These are phyloP conservation scores for Microtus richardsoni DNA, from an alignment of 2,113 vertebrate genomes.

Conservation along the genomic window DNA sequence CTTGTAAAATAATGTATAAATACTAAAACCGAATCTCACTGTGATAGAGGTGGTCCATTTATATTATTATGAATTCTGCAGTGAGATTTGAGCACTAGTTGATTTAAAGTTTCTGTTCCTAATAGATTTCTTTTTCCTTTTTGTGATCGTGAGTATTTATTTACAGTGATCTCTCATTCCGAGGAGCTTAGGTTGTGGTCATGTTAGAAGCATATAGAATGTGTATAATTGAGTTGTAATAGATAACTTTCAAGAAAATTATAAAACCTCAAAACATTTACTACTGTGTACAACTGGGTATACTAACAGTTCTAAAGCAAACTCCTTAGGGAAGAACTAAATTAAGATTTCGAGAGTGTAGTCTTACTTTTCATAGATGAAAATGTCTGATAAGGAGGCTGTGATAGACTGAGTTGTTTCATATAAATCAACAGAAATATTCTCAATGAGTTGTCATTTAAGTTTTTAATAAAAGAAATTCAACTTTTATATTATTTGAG, in stretches of 20 bases:
- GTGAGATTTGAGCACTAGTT: constrained; percentile 7
- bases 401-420: constrained; percentile 39
- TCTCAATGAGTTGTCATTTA: constrained; percentile 40
- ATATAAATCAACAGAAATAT: constrained; percentile 54
- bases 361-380: constrained; percentile 52
- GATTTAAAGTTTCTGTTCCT: constrained; percentile 47
- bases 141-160: constrained; percentile 37
- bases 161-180: constrained; percentile 21
- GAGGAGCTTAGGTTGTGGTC: background rate
- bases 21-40: constrained; percentile 7
- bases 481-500: constrained; percentile 37
- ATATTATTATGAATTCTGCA: constrained; percentile 36
- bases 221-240: constrained; percentile 2
- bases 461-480: constrained; percentile 49
- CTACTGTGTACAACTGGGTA: background rate
- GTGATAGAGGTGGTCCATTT: background rate
- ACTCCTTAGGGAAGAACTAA: constrained; percentile 45
- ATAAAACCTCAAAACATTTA: constrained; percentile 50
- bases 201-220: constrained; percentile 29
- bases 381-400: constrained; percentile 52
- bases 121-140: background rate
- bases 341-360: constrained; percentile 17
- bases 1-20: constrained; percentile 16
- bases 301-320: constrained; percentile 9
- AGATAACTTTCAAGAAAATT: constrained; percentile 49